Base-by-base conservation (phyloP, 2,113 vertebrate species). In the Apteryx owenii region DNA sequence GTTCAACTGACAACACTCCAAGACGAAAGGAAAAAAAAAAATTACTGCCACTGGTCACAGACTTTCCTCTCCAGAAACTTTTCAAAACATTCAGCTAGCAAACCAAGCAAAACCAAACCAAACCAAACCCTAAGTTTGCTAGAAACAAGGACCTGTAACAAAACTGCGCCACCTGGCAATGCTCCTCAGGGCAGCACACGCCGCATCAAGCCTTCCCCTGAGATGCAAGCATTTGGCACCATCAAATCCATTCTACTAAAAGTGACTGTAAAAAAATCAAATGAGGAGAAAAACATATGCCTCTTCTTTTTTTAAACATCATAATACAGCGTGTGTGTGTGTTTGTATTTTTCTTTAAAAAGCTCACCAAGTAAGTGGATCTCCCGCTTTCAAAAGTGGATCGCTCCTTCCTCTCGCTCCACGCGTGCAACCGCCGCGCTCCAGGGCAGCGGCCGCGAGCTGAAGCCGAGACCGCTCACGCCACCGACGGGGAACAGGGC, bases 231-330 rank as follows among this genome's bases (percentile, higher is more conserved):
- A 72, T 6, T 72, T 65, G 18, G 28, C 42, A 77, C 23, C 44
- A 31, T 31, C 42, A 90, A 64, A 82, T 48, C 33, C n/a, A 40
- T 8, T 65, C 21, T 19, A 65, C 15, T 56, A 75, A 70, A 94
- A 94, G 56, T 20, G 56, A 70, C 36, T 58, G 21, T 60, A 64
- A 54, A 58, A 81, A 77, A 72, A 9, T 36, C 8, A 12, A 12
- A 50, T 29, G 3, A 62, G 62, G 69, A 69, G 38, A 5, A 0
- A 22, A 40, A 7, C 2, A 15, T 1, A 28, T 13, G 23, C 44
- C n/a, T 76, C 22, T 28, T 42, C 28, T 50, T 56, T 26, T 77
- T 81, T 56, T 72, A 89, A 72, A 11, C 15, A 79, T n/a, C 5
- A 2, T n/a, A 71, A 77, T 31, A 66, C 3, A 61, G 7, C 7